Evolutionary conservation across 2,888 invertebrate species (phyloP), one percentile per base, ranked within the genome.

Genomic region (Aradus depressus): DNA sequence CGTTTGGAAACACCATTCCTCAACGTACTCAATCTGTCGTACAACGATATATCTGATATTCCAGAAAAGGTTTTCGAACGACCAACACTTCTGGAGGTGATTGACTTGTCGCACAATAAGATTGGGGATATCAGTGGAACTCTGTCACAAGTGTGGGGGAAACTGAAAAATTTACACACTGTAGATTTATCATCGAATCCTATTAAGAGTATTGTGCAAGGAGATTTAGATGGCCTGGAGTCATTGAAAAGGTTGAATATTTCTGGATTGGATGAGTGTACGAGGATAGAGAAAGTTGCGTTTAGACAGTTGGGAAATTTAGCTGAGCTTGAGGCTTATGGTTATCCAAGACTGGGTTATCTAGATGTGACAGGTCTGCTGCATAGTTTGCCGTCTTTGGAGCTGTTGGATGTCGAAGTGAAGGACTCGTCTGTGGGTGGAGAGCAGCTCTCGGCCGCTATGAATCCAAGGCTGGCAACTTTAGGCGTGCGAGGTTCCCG

Each of bases 1-100:
- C 76, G 80, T 52, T 66, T 88, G 23, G 87, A 92, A 69, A 89
- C 88, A 5, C 91, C 91, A 1, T 92, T 91, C 64, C 70, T 92
- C 45, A 79, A 81, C 58, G 71, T 72, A 52, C 69, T 92, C 22
- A 89, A 91, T 67, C 64, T 92, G 23, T 88, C 89, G 0, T 70
- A 76, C 41, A 92, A 91, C 63, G 75, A 77, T 47, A 78, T 92
- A 42, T 70, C 72, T 0, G 70, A 72, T 26, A 68, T 91, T 22
- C 72, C 77, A 14, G 75, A 79, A 6, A 75, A 75, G 58, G 76
- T 79, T 2, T 84, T 91, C 60, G 80, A 84, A 56, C 72, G 89
- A 44, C 81, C 88, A 0, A 88, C 88, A 1, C 70, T 89, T 44
- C 65, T 91, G 16, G 85, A 88, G 65, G 74, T 73, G 0, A 67